A percentile compares a stretch with the other conserved stretches of the same genome.
Evolutionary conservation across 2,113 vertebrate species (phyloP).

Genomic region (Enhydra lutris): DNA sequence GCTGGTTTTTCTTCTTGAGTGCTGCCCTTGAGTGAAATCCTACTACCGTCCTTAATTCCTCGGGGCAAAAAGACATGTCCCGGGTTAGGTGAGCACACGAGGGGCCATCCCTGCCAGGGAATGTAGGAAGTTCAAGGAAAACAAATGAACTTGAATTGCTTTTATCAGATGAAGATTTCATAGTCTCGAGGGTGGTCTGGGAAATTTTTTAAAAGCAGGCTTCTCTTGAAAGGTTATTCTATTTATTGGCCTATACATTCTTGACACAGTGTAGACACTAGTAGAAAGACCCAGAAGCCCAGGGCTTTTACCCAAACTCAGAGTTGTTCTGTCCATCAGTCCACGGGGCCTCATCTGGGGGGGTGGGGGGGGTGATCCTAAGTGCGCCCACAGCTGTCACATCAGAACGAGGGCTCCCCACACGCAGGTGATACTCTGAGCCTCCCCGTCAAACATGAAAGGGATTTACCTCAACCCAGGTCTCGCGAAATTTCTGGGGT

Average conservation of each 20-base stretch:
- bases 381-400: rapidly evolving
- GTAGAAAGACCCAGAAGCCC: neutral
- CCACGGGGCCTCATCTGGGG: neutral
- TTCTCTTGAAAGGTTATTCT: neutral
- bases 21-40: neutral
- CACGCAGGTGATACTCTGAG: rapidly evolving
- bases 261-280: neutral
- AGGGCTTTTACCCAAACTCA: neutral
- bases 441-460: rapidly evolving
- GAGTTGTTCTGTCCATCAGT: neutral
- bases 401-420: rapidly evolving
- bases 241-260: neutral
- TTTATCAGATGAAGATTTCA: neutral
- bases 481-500: neutral
- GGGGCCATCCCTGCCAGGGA: neutral
- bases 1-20: neutral
- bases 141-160: neutral
- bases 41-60: neutral
- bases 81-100: neutral
- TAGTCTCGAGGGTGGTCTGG: neutral
- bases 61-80: neutral
- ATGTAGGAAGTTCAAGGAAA: neutral
- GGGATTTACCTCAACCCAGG: neutral
- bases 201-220: neutral
- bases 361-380: rapidly evolving